phyloP scores from a whole-genome alignment of 2,797 vertebrate species.

The Cheirogaleus major region DNA sequence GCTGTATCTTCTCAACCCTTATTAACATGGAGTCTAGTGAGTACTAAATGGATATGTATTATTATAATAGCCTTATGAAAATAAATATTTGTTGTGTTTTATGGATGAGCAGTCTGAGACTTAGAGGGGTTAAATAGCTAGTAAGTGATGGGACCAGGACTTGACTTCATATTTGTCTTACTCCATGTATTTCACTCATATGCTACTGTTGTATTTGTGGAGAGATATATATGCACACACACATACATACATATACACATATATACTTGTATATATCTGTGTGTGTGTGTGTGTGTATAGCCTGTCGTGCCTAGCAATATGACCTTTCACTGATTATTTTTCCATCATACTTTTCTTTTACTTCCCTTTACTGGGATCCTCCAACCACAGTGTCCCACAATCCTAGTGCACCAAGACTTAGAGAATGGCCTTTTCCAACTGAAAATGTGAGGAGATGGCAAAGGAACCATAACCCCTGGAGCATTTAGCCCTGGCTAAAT shows the following conservation, averaged over 20 bases:
- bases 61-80: background rate
- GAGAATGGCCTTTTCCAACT: background rate
- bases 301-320: background rate
- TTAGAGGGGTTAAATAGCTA: background rate
- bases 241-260: too few species aligned
- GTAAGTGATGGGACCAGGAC: background rate
- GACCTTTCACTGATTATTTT: background rate
- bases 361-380: background rate
- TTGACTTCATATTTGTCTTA: background rate
- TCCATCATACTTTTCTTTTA: background rate
- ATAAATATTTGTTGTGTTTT: slow-evolving; percentile 13
- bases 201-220: background rate
- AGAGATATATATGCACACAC: too few species aligned
- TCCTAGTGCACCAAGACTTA: background rate
- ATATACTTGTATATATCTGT: too few species aligned
- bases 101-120: background rate
- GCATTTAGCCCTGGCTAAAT: background rate
- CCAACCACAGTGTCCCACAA: background rate
- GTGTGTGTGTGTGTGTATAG: too few species aligned
- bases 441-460: background rate
- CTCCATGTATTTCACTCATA: background rate
- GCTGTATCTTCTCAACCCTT: background rate
- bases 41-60: background rate
- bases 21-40: background rate
- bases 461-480: background rate